Conservation (phyloP, 2,113 vertebrate species). For the Epinephelus lanceolatus region DNA sequence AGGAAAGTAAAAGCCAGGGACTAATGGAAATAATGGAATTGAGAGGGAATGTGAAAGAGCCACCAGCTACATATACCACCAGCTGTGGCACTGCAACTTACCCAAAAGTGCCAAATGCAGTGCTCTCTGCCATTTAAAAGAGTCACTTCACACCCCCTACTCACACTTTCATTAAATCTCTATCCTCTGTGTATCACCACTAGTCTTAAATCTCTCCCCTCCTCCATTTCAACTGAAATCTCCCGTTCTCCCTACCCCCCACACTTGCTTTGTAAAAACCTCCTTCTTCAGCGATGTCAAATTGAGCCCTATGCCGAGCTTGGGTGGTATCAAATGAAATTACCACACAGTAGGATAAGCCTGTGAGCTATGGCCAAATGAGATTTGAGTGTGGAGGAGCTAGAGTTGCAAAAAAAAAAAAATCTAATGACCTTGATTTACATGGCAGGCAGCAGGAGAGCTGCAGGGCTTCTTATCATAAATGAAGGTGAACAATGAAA, state of each 20-base stretch:
- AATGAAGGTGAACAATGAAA: conserved; percentile 41
- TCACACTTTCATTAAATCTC: conserved; percentile 39
- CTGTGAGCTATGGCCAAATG: conserved; percentile 55
- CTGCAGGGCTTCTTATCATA: conserved; percentile 8
- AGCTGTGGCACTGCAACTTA: neutral
- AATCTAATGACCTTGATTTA: conserved; percentile 64
- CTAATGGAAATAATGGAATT: conserved; percentile 42
- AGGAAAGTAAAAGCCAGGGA: conserved; percentile 33
- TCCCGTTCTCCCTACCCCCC: neutral
- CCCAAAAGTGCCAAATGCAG: conserved; percentile 34
- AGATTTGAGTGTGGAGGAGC: conserved; percentile 62
- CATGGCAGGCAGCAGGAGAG: conserved; percentile 32
- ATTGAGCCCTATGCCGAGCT: conserved; percentile 18
- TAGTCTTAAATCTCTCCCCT: conserved; percentile 14
- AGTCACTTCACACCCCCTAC: conserved; percentile 22
- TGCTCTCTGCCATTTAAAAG: conserved; percentile 30
- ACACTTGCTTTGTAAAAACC: neutral
- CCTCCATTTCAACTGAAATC: conserved; percentile 14
- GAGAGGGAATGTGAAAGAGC: conserved; percentile 24
- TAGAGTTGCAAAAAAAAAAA: conserved; percentile 42
- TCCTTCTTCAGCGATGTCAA: conserved; percentile 24
- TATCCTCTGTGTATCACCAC: conserved; percentile 11
- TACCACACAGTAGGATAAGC: conserved; percentile 56
- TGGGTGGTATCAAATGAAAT: conserved; percentile 57
- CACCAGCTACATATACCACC: conserved; percentile 15